These are phyloP conservation scores for Synchiropus splendidus DNA, from an alignment of 2,113 vertebrate genomes.

Conservation along the genomic window DNA sequence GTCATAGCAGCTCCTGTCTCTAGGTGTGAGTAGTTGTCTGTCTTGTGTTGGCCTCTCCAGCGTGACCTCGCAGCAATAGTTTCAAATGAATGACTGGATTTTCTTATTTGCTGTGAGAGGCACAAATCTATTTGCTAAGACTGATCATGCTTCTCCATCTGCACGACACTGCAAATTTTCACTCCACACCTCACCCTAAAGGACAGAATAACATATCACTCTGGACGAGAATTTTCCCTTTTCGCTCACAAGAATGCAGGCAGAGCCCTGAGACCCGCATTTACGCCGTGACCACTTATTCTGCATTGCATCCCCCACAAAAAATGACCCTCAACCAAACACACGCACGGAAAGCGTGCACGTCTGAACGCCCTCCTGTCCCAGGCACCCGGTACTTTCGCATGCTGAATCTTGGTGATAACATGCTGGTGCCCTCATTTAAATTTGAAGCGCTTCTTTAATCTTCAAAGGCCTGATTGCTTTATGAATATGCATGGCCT, in stretches of 20 bases:
- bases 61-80: too few relatives aligned
- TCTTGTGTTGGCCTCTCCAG: too few relatives aligned
- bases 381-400: slow-evolving; percentile 80
- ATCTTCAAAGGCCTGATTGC: slow-evolving; percentile 99
- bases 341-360: slow-evolving; percentile 28
- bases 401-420: slow-evolving; percentile 97
- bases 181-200: too few relatives aligned
- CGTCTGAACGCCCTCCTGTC: slow-evolving; percentile 48
- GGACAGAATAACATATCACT: too few relatives aligned
- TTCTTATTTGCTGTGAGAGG: too few relatives aligned
- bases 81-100: too few relatives aligned
- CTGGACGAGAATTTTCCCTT: too few relatives aligned
- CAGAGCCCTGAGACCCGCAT: slow-evolving; percentile 5
- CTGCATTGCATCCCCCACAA: slow-evolving; percentile 24
- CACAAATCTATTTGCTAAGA: too few relatives aligned
- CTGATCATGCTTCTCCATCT: too few relatives aligned
- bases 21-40: too few relatives aligned
- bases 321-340: slow-evolving; percentile 41
- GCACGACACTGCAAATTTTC: too few relatives aligned
- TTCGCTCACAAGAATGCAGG: slow-evolving; percentile 14
- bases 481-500: slow-evolving; percentile 99
- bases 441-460: slow-evolving; percentile 99
- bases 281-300: slow-evolving; percentile 4
- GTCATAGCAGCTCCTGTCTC: too few relatives aligned
- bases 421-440: slow-evolving; percentile 98